Evolutionary conservation across 1,140 invertebrate species (phyloP).

Genomic region (Coptotermes formosanus): DNA sequence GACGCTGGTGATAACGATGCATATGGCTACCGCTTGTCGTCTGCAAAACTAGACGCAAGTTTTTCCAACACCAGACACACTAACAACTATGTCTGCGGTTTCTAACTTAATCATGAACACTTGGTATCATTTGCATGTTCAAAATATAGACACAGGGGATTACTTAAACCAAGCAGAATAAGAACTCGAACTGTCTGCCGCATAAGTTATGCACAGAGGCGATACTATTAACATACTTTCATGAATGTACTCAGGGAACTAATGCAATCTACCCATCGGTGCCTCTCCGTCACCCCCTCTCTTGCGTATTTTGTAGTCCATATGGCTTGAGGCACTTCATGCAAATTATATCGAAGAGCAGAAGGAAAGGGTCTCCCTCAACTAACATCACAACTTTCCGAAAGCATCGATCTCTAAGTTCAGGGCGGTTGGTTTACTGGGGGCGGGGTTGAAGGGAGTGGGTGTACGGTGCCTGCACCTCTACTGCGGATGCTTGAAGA

Average conservation of each 20-base stretch:
- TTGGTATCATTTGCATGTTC: too few species aligned
- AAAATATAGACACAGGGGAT: too few species aligned
- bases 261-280: neutral
- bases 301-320: neutral
- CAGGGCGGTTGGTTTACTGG: neutral
- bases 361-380: slow-evolving; percentile 2
- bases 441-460: neutral
- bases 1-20: too few species aligned
- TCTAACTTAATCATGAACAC: too few species aligned
- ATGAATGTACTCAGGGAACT: neutral
- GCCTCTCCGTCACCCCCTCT: neutral
- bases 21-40: too few species aligned
- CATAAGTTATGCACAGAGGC: neutral
- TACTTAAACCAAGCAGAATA: too few species aligned
- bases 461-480: slow-evolving; percentile 1
- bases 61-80: too few species aligned
- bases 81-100: too few species aligned
- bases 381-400: slow-evolving; percentile 21
- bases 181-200: too few species aligned
- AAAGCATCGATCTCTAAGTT: slow-evolving; percentile 21
- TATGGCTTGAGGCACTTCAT: slow-evolving; percentile 22
- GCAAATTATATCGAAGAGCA: slow-evolving; percentile 25
- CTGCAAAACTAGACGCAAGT: too few species aligned
- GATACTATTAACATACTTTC: neutral
- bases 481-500: neutral